Percentiles rank a stretch among this genome's conserved stretches.
Evolutionary conservation across 2,888 invertebrate species (phyloP).

Genomic region (Cephus rjabovi): DNA sequence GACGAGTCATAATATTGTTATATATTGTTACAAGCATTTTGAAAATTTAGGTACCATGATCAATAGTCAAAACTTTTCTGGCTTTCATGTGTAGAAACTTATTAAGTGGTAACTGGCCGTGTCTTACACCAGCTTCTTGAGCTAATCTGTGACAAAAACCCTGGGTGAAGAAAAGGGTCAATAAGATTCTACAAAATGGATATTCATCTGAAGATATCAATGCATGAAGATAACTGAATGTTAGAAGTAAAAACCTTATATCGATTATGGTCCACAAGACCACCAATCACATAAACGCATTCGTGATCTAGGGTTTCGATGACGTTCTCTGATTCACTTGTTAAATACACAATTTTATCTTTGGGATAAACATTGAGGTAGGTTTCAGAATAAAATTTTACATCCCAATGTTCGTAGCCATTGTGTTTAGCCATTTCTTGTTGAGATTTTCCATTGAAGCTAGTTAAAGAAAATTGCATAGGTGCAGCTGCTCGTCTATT

Average conservation of each 20-base stretch:
- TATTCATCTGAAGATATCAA: background rate
- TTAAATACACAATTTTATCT: slow-evolving; percentile 87
- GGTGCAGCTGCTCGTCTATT: slow-evolving; percentile 87
- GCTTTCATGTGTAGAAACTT: slow-evolving; percentile 93
- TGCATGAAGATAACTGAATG: background rate
- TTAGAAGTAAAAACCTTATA: slow-evolving; percentile 76
- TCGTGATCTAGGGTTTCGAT: slow-evolving; percentile 80
- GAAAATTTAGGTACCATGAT: slow-evolving; percentile 79
- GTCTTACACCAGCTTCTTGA: slow-evolving; percentile 78
- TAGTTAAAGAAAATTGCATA: slow-evolving; percentile 85
- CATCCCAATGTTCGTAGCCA: slow-evolving; percentile 94
- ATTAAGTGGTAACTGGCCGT: slow-evolving; percentile 89
- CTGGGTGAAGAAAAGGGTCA: slow-evolving; percentile 63
- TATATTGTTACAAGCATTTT: background rate
- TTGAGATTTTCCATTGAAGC: slow-evolving; percentile 80
- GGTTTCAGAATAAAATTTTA: slow-evolving; percentile 76
- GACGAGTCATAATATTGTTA: slow-evolving; percentile 7
- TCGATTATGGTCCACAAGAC: slow-evolving; percentile 96
- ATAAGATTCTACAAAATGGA: background rate
- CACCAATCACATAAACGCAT: slow-evolving; percentile 94
- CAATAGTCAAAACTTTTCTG: slow-evolving; percentile 93
- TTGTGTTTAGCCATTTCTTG: slow-evolving; percentile 82
- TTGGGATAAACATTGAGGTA: slow-evolving; percentile 81
- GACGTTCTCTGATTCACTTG: slow-evolving; percentile 93
- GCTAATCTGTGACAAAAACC: slow-evolving; percentile 90